Percentiles rank a stretch among this genome's conserved stretches.
These are phyloP conservation scores for Augiades crinisus DNA, from an alignment of 2,888 invertebrate genomes.

Conservation along the genomic window DNA sequence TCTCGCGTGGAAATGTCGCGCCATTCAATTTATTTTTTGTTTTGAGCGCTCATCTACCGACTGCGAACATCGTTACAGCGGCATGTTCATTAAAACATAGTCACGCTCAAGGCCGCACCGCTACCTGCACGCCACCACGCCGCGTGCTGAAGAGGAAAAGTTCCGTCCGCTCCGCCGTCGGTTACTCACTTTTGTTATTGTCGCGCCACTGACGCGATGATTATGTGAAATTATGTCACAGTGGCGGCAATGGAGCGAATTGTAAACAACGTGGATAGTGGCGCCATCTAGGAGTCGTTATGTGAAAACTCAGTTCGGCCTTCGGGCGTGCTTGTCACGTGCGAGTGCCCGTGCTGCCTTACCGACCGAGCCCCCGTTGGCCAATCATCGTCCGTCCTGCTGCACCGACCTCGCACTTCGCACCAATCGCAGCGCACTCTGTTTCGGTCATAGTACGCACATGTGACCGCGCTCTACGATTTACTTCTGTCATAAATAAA, in stretches of 20 bases:
- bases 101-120: constrained; percentile 28
- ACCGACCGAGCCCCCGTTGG: constrained; percentile 39
- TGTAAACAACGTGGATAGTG: constrained; percentile 52
- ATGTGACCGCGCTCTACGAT: constrained; percentile 62
- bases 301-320: constrained; percentile 34
- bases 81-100: constrained; percentile 18
- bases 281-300: constrained; percentile 50
- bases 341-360: constrained; percentile 40
- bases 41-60: constrained; percentile 5
- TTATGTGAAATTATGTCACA: constrained; percentile 67
- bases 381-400: constrained; percentile 48
- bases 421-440: constrained; percentile 55
- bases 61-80: constrained; percentile 4
- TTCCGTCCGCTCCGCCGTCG: constrained; percentile 22
- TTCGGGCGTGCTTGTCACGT: constrained; percentile 53
- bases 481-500: constrained; percentile 27
- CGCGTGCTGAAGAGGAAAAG: constrained; percentile 14
- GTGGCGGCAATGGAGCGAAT: constrained; percentile 36
- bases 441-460: constrained; percentile 58
- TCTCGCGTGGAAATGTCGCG: neutral
- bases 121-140: constrained; percentile 3
- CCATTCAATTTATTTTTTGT: constrained; percentile 13
- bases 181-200: constrained; percentile 38
- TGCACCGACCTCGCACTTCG: constrained; percentile 41
- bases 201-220: constrained; percentile 33